Conservation (phyloP, 30 jellyfish, hydroid and myxozoan genomes). For the Aurelia sp. region DNA sequence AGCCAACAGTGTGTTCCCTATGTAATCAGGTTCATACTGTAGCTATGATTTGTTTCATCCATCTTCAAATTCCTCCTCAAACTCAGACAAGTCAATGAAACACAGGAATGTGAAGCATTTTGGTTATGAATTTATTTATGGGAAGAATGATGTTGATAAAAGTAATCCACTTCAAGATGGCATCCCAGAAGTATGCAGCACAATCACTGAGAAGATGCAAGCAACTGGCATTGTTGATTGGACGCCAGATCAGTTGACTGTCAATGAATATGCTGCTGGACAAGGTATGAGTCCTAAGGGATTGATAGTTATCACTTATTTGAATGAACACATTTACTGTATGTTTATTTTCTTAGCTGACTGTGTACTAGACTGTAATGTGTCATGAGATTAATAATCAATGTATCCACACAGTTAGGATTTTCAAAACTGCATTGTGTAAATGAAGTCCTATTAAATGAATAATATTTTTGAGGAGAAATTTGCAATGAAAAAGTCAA, state of each 20-base stretch:
- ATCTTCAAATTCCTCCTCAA: neutral
- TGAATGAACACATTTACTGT: neutral
- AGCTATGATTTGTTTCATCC: too few species aligned
- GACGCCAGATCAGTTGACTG: slow-evolving; percentile 97
- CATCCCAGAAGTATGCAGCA: slow-evolving; percentile 77
- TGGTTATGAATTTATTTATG: slow-evolving; percentile 96
- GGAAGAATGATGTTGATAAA: slow-evolving; percentile 75
- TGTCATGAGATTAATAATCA: too few species aligned
- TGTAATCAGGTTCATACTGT: too few species aligned
- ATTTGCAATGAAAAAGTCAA: too few species aligned
- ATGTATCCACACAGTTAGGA: too few species aligned
- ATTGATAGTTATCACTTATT: neutral
- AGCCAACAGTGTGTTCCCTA: too few species aligned
- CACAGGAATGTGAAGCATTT: slow-evolving; percentile 91
- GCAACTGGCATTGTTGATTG: slow-evolving; percentile 47
- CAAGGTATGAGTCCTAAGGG: slow-evolving; percentile 62
- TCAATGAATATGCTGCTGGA: slow-evolving; percentile 91
- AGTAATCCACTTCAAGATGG: slow-evolving; percentile 73
- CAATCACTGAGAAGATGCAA: slow-evolving; percentile 64
- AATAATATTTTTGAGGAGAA: too few species aligned
- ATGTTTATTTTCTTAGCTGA: neutral
- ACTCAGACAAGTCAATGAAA: slow-evolving; percentile 51
- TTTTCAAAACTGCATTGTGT: too few species aligned
- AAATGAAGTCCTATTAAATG: too few species aligned
- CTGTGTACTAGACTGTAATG: neutral